Evolutionary conservation across 2,113 vertebrate species (phyloP).

Genomic region (Protomyctophum bolini): DNA sequence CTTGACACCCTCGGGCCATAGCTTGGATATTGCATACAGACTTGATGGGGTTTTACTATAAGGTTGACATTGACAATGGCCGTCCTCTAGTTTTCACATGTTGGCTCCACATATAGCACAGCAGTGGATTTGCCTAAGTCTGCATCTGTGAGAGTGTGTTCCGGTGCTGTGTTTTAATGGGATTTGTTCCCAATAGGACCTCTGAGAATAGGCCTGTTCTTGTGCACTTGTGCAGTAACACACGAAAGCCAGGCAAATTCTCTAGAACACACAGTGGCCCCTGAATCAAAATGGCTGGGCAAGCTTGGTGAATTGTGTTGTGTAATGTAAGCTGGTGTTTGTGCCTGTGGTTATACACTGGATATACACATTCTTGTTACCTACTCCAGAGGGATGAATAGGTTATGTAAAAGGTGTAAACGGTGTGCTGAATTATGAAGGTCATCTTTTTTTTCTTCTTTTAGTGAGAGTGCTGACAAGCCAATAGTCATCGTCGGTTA

Average conservation of each 20-base stretch:
- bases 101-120: conserved; percentile 54
- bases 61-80: conserved; percentile 7
- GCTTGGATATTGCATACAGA: neutral
- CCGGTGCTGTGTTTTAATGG: conserved; percentile 26
- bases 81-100: conserved; percentile 44
- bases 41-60: neutral
- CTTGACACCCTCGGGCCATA: neutral
- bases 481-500: neutral
- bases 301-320: neutral
- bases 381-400: neutral
- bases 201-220: conserved; percentile 23
- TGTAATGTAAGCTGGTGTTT: conserved; percentile 7
- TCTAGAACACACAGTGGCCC: neutral
- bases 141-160: conserved; percentile 13
- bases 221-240: conserved; percentile 2
- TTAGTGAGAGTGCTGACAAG: neutral
- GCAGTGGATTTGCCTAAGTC: conserved; percentile 55
- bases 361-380: neutral
- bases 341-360: neutral
- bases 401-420: neutral
- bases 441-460: neutral
- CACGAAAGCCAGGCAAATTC: conserved; percentile 3
- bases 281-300: conserved; percentile 33
- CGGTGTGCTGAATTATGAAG: neutral
- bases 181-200: conserved; percentile 12